These are phyloP conservation scores for Chydorus sphaericus DNA, from an alignment of 2,888 invertebrate genomes.

Conservation along the genomic window DNA sequence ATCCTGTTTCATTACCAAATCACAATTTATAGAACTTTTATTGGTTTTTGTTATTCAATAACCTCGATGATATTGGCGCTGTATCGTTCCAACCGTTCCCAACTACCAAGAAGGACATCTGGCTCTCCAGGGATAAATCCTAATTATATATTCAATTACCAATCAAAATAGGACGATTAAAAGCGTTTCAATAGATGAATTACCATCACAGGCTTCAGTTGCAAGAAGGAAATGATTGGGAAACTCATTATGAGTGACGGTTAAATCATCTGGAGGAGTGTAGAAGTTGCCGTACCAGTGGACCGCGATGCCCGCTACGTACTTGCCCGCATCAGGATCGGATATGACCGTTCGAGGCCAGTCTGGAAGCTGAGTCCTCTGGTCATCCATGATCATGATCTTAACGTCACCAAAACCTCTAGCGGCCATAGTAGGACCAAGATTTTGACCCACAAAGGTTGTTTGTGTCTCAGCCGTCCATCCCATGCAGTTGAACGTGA, in stretches of 20 bases:
- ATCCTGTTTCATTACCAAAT: slow-evolving; percentile 35
- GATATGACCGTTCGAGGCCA: slow-evolving; percentile 38
- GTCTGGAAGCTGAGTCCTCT: slow-evolving; percentile 45
- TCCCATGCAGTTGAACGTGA: slow-evolving; percentile 54
- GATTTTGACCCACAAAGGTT: slow-evolving; percentile 50
- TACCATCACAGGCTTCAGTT: slow-evolving; percentile 36
- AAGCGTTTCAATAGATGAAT: background rate
- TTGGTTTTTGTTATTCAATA: background rate
- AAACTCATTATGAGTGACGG: slow-evolving; percentile 29
- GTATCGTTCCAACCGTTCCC: slow-evolving; percentile 37
- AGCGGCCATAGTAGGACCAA: slow-evolving; percentile 55
- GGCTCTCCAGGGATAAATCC: slow-evolving; percentile 21
- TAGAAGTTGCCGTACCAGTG: slow-evolving; percentile 39
- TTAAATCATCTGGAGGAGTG: slow-evolving; percentile 27
- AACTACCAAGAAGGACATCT: slow-evolving; percentile 34
- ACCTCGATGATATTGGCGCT: slow-evolving; percentile 34
- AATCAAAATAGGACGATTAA: too few relatives aligned
- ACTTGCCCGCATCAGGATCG: slow-evolving; percentile 24
- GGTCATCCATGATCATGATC: slow-evolving; percentile 63
- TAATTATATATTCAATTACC: background rate
- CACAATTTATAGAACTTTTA: background rate
- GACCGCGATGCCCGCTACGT: slow-evolving; percentile 35
- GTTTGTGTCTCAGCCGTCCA: slow-evolving; percentile 51
- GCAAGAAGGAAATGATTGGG: slow-evolving; percentile 37
- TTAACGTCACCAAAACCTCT: slow-evolving; percentile 42